Conservation (phyloP, 2,797 vertebrate species). For the Sylvia borin region DNA sequence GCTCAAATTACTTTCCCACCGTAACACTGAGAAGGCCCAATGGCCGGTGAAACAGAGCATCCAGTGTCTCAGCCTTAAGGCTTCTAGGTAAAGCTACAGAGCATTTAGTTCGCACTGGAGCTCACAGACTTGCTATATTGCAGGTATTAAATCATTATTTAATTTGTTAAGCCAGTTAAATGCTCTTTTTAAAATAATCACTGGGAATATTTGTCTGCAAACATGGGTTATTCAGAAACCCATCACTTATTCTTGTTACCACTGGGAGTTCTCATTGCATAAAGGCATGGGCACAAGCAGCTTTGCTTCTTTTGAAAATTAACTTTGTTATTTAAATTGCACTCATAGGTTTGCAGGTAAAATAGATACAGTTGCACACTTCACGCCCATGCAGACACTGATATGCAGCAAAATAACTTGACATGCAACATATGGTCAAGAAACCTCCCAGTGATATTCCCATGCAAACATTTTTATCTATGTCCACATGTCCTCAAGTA, state of each 20-base stretch:
- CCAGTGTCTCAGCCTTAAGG: neutral
- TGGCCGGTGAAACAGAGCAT: rapidly evolving
- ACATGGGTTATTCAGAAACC: neutral
- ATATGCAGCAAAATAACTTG: neutral
- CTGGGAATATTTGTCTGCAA: neutral
- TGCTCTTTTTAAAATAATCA: neutral
- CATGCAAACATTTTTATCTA: neutral
- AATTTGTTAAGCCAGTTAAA: neutral
- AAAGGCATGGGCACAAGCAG: neutral
- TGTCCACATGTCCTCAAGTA: neutral
- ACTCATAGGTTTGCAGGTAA: neutral
- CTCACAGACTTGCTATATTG: neutral
- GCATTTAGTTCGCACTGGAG: neutral
- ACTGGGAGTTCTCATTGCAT: neutral
- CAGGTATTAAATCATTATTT: neutral
- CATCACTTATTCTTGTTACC: neutral
- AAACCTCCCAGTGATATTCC: neutral
- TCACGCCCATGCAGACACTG: neutral
- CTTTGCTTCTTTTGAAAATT: neutral
- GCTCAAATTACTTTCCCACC: neutral
- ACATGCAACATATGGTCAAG: neutral
- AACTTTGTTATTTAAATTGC: neutral
- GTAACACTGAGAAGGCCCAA: neutral
- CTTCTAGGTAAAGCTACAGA: neutral
- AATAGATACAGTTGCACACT: neutral